A percentile compares a stretch with the other conserved stretches of the same genome.
These are phyloP conservation scores for Melitaea athalia DNA, from an alignment of 2,888 invertebrate genomes.

Conservation along the genomic window DNA sequence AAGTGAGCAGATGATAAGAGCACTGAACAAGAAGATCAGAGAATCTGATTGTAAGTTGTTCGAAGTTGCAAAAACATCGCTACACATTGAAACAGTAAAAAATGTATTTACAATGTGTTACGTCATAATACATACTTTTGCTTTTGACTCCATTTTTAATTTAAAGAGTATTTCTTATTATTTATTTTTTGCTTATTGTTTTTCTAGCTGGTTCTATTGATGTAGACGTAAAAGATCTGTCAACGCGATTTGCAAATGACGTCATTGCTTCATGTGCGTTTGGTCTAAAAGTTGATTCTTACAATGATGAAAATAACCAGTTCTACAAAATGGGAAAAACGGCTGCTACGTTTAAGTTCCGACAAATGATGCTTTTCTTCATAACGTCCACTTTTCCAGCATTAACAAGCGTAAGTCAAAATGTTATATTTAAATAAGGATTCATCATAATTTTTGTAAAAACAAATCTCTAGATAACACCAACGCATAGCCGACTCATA, in stretches of 20 bases:
- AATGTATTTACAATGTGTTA: too few relatives aligned
- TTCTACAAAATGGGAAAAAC: constrained; percentile 78
- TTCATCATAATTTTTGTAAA: too few relatives aligned
- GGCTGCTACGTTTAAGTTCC: constrained; percentile 60
- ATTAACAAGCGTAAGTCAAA: constrained; percentile 27
- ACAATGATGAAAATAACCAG: constrained; percentile 73
- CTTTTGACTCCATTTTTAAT: neutral
- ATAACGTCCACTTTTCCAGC: constrained; percentile 40
- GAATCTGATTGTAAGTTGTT: constrained; percentile 37
- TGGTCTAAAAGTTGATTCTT: constrained; percentile 79
- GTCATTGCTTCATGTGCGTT: constrained; percentile 79
- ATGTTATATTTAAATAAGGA: neutral
- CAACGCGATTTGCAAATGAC: constrained; percentile 73
- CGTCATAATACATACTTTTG: too few relatives aligned
- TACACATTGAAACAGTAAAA: too few relatives aligned
- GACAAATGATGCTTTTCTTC: constrained; percentile 44
- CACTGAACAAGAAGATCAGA: constrained; percentile 48
- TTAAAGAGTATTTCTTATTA: too few relatives aligned
- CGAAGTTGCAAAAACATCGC: neutral
- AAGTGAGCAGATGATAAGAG: constrained; percentile 54
- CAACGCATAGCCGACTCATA: too few relatives aligned
- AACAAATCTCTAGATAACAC: too few relatives aligned
- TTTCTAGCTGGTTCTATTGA: constrained; percentile 48
- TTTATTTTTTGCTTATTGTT: too few relatives aligned
- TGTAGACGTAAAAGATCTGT: constrained; percentile 68